These are phyloP conservation scores for Leistus spinibarbis DNA, from an alignment of 2,888 invertebrate species.

Conservation along the genomic window DNA sequence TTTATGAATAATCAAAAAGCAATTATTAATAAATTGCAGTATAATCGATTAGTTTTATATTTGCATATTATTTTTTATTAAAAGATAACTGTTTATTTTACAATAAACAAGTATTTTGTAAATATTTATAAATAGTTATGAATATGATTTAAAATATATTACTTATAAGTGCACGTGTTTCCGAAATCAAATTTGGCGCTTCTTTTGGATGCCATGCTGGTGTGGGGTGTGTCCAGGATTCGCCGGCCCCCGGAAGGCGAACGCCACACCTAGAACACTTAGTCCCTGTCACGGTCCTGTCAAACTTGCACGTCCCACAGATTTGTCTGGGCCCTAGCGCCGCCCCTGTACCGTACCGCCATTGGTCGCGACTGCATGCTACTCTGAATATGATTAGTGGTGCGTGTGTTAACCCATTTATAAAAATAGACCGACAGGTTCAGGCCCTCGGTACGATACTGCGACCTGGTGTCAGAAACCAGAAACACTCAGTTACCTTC, in stretches of 20 bases:
- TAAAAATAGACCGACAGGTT: slow-evolving; percentile 40
- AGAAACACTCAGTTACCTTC: slow-evolving; percentile 49
- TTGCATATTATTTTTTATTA: too few species aligned
- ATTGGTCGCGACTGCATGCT: slow-evolving; percentile 54
- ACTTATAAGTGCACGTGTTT: slow-evolving; percentile 20
- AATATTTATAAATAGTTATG: neutral
- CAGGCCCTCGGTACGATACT: slow-evolving; percentile 50
- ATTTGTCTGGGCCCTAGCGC: slow-evolving; percentile 56
- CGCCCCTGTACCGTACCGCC: slow-evolving; percentile 53
- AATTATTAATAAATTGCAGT: too few species aligned
- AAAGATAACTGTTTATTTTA: neutral
- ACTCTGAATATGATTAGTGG: slow-evolving; percentile 55
- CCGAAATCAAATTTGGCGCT: slow-evolving; percentile 53
- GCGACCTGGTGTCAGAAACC: slow-evolving; percentile 47
- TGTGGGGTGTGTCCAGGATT: slow-evolving; percentile 48
- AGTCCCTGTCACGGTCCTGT: slow-evolving; percentile 57
- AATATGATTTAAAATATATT: neutral
- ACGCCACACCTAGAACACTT: slow-evolving; percentile 59
- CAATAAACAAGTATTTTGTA: neutral
- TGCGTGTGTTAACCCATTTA: slow-evolving; percentile 33
- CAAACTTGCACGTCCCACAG: slow-evolving; percentile 57
- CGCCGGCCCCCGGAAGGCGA: slow-evolving; percentile 50
- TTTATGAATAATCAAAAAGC: too few species aligned
- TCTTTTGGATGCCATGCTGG: slow-evolving; percentile 56
- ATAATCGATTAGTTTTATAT: too few species aligned